phyloP scores from a whole-genome alignment of 1,140 invertebrate species.

The Chionoecetes opilio region DNA sequence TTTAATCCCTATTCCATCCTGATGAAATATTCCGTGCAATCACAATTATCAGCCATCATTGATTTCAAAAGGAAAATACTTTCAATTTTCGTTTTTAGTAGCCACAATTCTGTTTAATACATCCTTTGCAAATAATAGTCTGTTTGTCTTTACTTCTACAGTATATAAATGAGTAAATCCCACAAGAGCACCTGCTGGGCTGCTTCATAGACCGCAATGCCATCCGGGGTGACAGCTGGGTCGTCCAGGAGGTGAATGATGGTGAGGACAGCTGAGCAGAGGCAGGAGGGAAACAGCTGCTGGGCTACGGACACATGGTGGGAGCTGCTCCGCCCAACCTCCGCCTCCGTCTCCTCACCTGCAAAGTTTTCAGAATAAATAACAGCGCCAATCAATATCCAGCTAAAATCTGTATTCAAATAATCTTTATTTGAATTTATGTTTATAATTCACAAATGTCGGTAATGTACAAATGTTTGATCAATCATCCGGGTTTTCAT shows the following conservation, averaged over 20 bases:
- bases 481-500: no score
- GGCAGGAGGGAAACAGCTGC: constrained; percentile 97
- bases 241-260: constrained; percentile 98
- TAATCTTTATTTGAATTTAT: no score
- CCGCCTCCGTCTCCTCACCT: constrained; percentile 89
- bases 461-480: no score
- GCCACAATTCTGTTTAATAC: background rate
- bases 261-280: constrained; percentile 97
- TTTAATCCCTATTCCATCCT: no score
- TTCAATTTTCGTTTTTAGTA: background rate
- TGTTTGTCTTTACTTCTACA: background rate
- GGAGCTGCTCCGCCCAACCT: constrained; percentile 85
- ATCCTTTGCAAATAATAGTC: no score
- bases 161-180: background rate
- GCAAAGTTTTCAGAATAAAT: constrained; percentile 81
- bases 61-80: background rate
- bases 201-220: constrained; percentile 94
- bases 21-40: no score
- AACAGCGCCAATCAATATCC: background rate
- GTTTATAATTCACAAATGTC: no score
- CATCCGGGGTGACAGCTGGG: constrained; percentile 96
- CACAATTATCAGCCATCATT: no score
- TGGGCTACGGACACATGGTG: constrained; percentile 87
- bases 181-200: constrained; percentile 89
- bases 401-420: no score